Percentiles rank a stretch among this genome's conserved stretches.
phyloP scores from a whole-genome alignment of 2,888 invertebrate species.

The Napeogenes inachia region DNA sequence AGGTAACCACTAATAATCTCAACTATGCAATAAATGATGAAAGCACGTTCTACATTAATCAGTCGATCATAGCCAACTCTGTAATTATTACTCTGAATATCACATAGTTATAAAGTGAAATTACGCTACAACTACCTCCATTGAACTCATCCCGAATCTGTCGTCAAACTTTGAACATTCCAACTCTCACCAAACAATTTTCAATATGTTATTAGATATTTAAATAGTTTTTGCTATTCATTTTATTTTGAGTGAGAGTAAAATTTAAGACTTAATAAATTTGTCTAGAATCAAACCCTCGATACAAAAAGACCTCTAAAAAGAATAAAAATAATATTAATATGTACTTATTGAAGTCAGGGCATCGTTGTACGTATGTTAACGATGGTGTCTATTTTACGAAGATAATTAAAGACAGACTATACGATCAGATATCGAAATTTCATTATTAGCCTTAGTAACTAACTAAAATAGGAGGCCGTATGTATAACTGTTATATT shows the following conservation, averaged over 20 bases:
- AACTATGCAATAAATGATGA: conserved; percentile 25
- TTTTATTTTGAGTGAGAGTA: conserved; percentile 8
- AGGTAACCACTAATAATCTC: conserved; percentile 17
- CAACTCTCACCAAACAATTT: conserved; percentile 45
- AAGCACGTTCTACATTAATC: conserved; percentile 18
- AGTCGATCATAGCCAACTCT: conserved; percentile 30
- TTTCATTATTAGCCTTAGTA: too few species aligned
- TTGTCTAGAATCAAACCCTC: too few species aligned
- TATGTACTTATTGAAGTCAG: too few species aligned
- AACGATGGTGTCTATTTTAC: too few species aligned
- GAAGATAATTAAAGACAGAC: too few species aligned
- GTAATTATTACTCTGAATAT: conserved; percentile 36
- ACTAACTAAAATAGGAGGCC: too few species aligned
- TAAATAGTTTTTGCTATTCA: conserved; percentile 40
- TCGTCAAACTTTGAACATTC: conserved; percentile 54
- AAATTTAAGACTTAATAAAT: too few species aligned
- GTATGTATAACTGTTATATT: too few species aligned
- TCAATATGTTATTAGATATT: conserved; percentile 50
- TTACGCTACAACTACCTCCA: conserved; percentile 35
- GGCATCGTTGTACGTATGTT: too few species aligned
- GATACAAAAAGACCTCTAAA: too few species aligned
- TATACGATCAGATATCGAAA: too few species aligned
- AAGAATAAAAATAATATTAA: too few species aligned
- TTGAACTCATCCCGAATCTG: conserved; percentile 46
- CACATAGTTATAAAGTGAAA: conserved; percentile 46